Evolutionary conservation across 2,113 vertebrate species (phyloP), one percentile per base, ranked within the genome.

Genomic region (Lepus europaeus): DNA sequence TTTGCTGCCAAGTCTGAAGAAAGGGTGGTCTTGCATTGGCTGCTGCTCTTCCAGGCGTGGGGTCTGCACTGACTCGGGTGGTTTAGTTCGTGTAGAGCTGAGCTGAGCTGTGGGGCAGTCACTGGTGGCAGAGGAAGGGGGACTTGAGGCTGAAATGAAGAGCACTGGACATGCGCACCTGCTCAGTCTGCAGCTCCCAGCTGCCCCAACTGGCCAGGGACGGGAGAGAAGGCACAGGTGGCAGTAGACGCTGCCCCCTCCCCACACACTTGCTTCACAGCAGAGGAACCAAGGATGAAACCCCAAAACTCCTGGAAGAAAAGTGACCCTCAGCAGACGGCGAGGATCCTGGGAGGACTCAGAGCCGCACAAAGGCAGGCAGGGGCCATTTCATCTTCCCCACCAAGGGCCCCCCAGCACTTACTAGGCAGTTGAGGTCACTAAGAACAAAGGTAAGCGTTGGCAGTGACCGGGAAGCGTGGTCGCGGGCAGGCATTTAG

Each of bases 71-170:
- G 19, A 9, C 66, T 73, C 33, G 31, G 19, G 25, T 3, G 25
- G 20, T 2, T 1, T 8, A 8, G 1, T 49, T 22, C 78, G 5
- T 39, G 39, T 39, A 10, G 59, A 31, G 1, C 2, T 7, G 19
- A 36, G 19, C 2, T 61, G 64, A 33, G 13, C 16, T 4, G 4
- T 9, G n/a, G 49, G 36, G 61, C 23, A 3, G 27, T 7, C 64
- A 8, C 6, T 16, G 31, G 25, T 4, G 39, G 53, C 82, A 33
- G 6, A 14, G 68, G 33, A 20, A 29, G 20, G 25, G 51, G 13
- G 68, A 19, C 31, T 16, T n/a, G 73, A 33, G 73, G 25, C 6
- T 27, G 66, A 51, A 70, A 59, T 36, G 63, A 77, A 25, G 39
- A 66, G 29, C 9, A 2, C 3, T 11, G 17, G 23, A 12, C 14